A percentile compares a stretch with the other conserved stretches of the same genome.
phyloP scores from a whole-genome alignment of 2,888 invertebrate species.

The Pseudeuparius sepicola region DNA sequence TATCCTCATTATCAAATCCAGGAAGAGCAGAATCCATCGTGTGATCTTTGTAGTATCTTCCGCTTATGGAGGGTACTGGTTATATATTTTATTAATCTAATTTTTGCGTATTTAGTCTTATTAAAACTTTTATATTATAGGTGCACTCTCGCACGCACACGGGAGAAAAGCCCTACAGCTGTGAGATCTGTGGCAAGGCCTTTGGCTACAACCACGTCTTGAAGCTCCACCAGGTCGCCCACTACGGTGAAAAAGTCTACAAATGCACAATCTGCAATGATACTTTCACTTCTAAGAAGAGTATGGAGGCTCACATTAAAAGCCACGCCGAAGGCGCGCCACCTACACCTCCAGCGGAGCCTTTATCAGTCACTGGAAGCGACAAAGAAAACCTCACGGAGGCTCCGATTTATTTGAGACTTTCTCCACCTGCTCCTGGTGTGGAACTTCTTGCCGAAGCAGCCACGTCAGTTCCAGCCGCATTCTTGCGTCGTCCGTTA shows the following conservation, averaged over 20 bases:
- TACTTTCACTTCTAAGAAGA: constrained; percentile 83
- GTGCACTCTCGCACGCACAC: constrained; percentile 87
- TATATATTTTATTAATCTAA: too few species aligned
- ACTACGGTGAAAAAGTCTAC: constrained; percentile 86
- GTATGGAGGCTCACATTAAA: constrained; percentile 82
- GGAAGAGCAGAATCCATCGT: too few species aligned
- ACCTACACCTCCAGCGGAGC: constrained; percentile 29
- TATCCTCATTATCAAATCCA: too few species aligned
- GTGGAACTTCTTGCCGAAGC: constrained; percentile 39
- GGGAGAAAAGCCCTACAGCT: constrained; percentile 83
- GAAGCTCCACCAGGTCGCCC: constrained; percentile 75
- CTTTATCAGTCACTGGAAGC: constrained; percentile 31
- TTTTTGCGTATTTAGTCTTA: too few species aligned
- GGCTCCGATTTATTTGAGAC: neutral
- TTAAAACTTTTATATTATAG: too few species aligned
- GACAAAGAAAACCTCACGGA: constrained; percentile 42
- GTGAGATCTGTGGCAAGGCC: constrained; percentile 82
- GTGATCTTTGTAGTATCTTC: too few species aligned
- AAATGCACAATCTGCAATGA: constrained; percentile 87
- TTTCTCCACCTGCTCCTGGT: constrained; percentile 19
- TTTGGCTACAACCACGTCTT: constrained; percentile 88
- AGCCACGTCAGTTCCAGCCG: constrained; percentile 39
- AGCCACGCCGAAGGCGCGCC: constrained; percentile 53
- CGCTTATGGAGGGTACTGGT: too few species aligned
- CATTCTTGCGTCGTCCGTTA: constrained; percentile 12